phyloP scores from a whole-genome alignment of 2,113 vertebrate genomes.

The Noctilio leporinus region DNA sequence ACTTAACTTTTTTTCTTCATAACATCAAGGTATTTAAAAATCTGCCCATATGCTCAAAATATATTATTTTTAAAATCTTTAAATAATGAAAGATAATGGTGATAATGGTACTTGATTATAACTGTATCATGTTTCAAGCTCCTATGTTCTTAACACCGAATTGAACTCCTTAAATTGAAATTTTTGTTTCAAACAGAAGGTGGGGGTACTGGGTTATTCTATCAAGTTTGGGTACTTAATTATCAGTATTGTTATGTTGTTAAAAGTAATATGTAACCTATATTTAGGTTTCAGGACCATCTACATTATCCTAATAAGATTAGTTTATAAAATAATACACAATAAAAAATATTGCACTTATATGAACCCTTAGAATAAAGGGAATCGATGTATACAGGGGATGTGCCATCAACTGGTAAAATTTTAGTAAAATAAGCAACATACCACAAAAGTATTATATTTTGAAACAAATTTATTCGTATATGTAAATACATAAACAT shows the following conservation, averaged over 20 bases:
- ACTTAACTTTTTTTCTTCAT: not conserved
- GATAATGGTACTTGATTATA: not conserved
- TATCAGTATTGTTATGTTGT: not conserved
- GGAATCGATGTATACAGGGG: not conserved
- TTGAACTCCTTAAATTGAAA: not conserved
- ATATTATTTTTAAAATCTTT: not conserved
- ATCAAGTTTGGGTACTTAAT: not conserved
- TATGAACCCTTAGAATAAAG: not conserved
- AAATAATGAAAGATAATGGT: not conserved
- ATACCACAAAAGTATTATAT: no score
- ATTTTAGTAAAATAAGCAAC: no score
- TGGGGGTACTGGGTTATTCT: slow-evolving; percentile 71
- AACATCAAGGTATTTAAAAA: not conserved
- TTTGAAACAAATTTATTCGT: no score
- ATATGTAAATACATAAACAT: no score
- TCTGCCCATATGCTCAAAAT: not conserved
- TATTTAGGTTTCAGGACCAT: not conserved
- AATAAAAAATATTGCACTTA: not conserved
- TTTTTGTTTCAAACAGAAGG: slow-evolving; percentile 75
- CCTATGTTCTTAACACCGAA: not conserved
- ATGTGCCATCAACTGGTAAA: no score
- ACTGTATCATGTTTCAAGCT: not conserved
- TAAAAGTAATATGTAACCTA: not conserved
- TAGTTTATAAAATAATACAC: not conserved
- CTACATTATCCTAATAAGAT: not conserved